Evolutionary conservation across 2,113 vertebrate genomes (phyloP), one percentile per base, ranked within the genome.

Genomic region (Ailuropoda melanoleuca): DNA sequence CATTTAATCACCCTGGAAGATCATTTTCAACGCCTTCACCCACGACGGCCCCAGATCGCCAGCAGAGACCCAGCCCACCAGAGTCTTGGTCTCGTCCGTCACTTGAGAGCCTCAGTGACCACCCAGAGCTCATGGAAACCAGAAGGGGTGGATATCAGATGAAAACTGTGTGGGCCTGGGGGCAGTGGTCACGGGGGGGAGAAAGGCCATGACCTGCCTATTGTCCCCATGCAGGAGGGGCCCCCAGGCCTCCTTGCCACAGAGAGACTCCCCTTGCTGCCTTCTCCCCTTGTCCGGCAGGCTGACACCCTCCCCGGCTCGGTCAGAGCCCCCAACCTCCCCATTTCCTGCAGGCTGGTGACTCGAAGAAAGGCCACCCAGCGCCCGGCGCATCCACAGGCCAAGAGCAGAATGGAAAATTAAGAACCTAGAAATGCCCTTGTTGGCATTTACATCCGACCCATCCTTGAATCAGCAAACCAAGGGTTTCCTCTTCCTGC

Each of bases 331-430:
- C 19, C 8, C 10, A 68, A 68, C 18, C 48, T 15, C 37, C 31
- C 19, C 23, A 24, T 48, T 34, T 39, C n/a, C 56, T 53, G 55
- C 11, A 56, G 8, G 64, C 29, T 29, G 55, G 6, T 7, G 11
- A 94, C n/a, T 82, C 84, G 34, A 23, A 83, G 23, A 60, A 58
- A n/a, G 53, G 6, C 3, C 34, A 68, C 72, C 24, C 14, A 15
- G 10, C 0, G 2, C 31, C 43, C 34, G 10, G 18, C 8, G 21
- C 1, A 5, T 6, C 14, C 15, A 31, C 1, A 34, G 34, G 39
- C 29, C 13, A 58, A 29, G 66, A 82, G 29, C 77, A 48, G 39
- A 31, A 19, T 1, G 0, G 39, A 39, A 68, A 75, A 64, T 43
- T 70, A 9, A 89, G 78, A 86, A 60, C 50, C 83, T 75, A 12